Evolutionary conservation across 2,888 invertebrate genomes (phyloP), one percentile per base, ranked within the genome.

Genomic region (Stenodera caucasica): DNA sequence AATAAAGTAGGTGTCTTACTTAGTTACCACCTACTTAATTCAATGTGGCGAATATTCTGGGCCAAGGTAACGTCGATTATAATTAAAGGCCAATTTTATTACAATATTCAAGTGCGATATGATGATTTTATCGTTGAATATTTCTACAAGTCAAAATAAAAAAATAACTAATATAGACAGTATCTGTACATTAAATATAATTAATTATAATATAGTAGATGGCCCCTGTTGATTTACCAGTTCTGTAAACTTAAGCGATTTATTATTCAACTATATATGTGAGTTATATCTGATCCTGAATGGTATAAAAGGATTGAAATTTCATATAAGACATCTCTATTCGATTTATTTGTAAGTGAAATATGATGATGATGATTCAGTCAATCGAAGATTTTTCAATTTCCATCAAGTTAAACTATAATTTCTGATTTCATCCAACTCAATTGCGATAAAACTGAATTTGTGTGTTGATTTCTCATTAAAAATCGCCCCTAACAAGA

Each of bases 241-340:
- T 45, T 45, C 45, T 45, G 45, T 45, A 45, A 12, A 45, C 45
- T 45, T 45, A 21, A 45, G 21, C 45, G 45, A 45, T 45, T 45
- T 45, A 45, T 45, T 45, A 45, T 45, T 21, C 45, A 45, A 45
- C 45, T 45, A 5, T 18, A 21, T 45, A 21, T 45, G 21, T 45
- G 7, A 11, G 21, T 18, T 21, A 45, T 45, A 45, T 45, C 45
- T 45, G 45, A 45, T 45, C 45, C 45, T 45, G 4, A 9, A 45
- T 45, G 12, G 21, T 21, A 45, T 45, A 21, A 45, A 45, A 18
- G 45, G 45, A 45, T 45, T 45, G 45, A 45, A 45, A 45, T 45
- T 45, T 45, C 45, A 45, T 45, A 45, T 12, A 45, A 45, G 45
- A 45, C 45, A 45, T 45, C 45, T 45, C 45, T 45, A 45, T 45